Base-by-base conservation (phyloP, 1,140 invertebrate genomes). In the Zaprionus kolodkinae region DNA sequence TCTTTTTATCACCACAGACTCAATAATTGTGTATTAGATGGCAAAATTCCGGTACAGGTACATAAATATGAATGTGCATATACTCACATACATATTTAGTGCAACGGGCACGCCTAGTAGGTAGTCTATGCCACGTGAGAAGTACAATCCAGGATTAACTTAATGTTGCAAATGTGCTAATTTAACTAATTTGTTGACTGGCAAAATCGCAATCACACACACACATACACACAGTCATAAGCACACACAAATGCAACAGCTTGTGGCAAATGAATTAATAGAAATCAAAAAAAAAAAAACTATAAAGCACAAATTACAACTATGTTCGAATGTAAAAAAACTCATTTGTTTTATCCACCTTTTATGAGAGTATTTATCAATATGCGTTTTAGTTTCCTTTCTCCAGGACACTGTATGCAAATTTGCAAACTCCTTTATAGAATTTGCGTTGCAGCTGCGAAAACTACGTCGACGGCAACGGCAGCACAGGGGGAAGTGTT, bases 391-490 rank as follows among this genome's bases (percentile, higher is more conserved):
- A 40, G 25, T 11, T 64, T 50, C 43, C 43, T 48, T 71, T 57
- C 54, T 35, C 13, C 55, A 43, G 35, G 45, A 43, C 40, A 64
- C 67, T 64, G n/a, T 27, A 33, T 25, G 55, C 25, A 60, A 64
- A 83, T 70, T 55, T 57, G 36, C 36, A 35, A 72, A 77, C 81
- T 89, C 78, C 85, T 88, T 78, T 84, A 76, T 74, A 57, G 59
- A 79, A 81, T 88, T 88, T 88, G 85, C 85, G 85, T 89, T 89
- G 85, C 85, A 88, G 85, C 84, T 88, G 85, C 76, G 72, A 81
- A 80, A 83, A 84, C 66, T 77, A 38, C 67, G 63, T 60, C 63
- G 52, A 71, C 48, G 55, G 27, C 40, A 21, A 50, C 60, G 55
- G 36, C 43, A 48, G 36, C 36, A 78, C 63, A 52, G 81, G 72